Conservation (phyloP, 2,113 vertebrate genomes). For the Tachuris rubrigastra region DNA sequence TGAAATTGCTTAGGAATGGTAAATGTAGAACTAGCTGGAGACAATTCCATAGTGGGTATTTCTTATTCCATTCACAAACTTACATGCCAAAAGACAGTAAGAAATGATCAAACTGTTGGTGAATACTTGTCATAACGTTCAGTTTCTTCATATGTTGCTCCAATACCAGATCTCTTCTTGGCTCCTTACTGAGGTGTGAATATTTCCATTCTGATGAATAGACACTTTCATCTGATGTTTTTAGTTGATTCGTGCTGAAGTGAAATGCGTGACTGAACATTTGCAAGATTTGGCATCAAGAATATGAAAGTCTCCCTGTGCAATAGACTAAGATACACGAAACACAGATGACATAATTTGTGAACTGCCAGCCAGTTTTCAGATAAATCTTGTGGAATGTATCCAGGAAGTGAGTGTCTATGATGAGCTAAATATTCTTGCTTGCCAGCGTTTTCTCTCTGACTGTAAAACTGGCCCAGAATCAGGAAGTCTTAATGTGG, state of each 20-base stretch:
- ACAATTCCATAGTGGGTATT: background rate
- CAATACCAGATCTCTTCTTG: background rate
- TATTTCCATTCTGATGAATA: background rate
- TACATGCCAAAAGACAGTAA: background rate
- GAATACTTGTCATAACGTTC: background rate
- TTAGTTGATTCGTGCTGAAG: background rate
- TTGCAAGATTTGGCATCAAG: background rate
- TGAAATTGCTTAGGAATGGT: background rate
- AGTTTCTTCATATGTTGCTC: background rate
- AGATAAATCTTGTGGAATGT: background rate
- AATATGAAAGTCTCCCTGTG: background rate
- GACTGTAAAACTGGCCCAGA: background rate
- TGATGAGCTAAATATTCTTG: background rate
- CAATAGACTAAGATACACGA: background rate
- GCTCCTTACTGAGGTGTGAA: background rate
- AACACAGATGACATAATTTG: background rate
- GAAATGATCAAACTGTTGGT: background rate
- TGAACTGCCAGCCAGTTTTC: background rate
- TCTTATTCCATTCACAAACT: background rate
- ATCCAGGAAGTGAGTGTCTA: background rate
- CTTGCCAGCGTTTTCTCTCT: background rate
- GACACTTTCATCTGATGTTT: background rate
- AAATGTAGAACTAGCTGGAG: background rate
- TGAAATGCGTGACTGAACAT: background rate
- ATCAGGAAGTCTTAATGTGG: background rate